Percentiles rank a stretch among this genome's conserved stretches.
Conservation (phyloP, 2,797 vertebrate genomes). For the Chiloscyllium punctatum region DNA sequence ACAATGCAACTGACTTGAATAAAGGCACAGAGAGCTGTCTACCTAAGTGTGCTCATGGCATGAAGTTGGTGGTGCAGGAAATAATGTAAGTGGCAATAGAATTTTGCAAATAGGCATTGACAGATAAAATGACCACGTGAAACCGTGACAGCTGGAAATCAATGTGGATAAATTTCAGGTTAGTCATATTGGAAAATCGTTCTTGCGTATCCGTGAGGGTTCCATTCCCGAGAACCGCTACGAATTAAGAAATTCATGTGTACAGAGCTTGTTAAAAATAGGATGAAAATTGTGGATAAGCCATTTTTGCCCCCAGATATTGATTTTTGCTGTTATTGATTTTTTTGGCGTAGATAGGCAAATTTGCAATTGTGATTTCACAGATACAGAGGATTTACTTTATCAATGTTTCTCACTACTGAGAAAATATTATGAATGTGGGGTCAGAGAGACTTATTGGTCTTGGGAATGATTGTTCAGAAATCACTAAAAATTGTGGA, state of each 20-base stretch:
- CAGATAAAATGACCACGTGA: too few species aligned
- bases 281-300: too few species aligned
- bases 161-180: neutral
- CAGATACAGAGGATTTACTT: too few species aligned
- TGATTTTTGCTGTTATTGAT: too few species aligned
- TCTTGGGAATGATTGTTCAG: neutral
- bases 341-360: too few species aligned
- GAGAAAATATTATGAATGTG: neutral
- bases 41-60: neutral
- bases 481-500: neutral
- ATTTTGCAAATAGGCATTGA: neutral
- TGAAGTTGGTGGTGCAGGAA: neutral
- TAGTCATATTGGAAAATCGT: neutral
- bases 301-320: too few species aligned
- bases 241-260: too few species aligned
- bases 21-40: neutral
- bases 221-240: too few species aligned
- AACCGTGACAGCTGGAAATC: neutral
- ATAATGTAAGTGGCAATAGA: neutral
- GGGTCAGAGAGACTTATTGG: neutral
- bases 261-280: too few species aligned
- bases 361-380: too few species aligned
- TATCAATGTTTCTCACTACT: neutral
- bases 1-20: neutral
- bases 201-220: too few species aligned